Base-by-base conservation (phyloP, 2,888 invertebrate species). In the Rhagophthalmus giganteus region DNA sequence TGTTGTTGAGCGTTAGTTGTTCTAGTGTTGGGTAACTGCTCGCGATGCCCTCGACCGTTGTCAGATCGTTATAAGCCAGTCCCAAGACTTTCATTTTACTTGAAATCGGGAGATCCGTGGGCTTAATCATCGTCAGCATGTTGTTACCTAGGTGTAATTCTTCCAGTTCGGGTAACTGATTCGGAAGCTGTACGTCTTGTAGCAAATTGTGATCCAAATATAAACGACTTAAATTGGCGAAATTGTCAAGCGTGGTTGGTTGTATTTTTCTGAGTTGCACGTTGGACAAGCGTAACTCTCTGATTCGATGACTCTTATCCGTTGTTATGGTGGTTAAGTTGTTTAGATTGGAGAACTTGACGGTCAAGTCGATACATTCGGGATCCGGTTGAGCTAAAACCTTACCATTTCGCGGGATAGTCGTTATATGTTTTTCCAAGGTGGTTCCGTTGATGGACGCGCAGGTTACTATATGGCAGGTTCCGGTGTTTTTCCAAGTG, bases 101-200 rank as follows among this genome's bases (percentile, higher is more conserved):
- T 7, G 27, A 7, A 8, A 3, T 8, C 3, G 27, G 27, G 3
- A 27, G 10, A 27, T 27, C 27, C 3, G 8, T 27, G 3, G 27
- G 3, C 8, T 27, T 9, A 3, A 27, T 3, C 8, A 67, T 64
- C 39, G 60, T 63, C 7, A 74, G 35, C 16, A 45, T 54, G 53
- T 74, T 74, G 11, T 55, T 46, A 42, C 68, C 67, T 39, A 74
- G 49, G 6, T 20, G 20, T 20, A 20, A 6, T 20, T 20, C 20
- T 20, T 20, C 20, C 6, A 20, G 20, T 20, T 20, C 7, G 15
- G 68, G 69, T 1, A 76, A 65, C 2, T 65, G 67, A 5, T 3
- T 20, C 6, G 58, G 47, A 5, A 78, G 71, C 10, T 72, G 67
- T 31, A 65, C 69, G 0, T 62, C 56, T 44, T 75, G 72, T 9